Percentiles rank a stretch among this genome's conserved stretches.
Evolutionary conservation across 2,797 vertebrate species (phyloP).

Genomic region (Mus caroli): DNA sequence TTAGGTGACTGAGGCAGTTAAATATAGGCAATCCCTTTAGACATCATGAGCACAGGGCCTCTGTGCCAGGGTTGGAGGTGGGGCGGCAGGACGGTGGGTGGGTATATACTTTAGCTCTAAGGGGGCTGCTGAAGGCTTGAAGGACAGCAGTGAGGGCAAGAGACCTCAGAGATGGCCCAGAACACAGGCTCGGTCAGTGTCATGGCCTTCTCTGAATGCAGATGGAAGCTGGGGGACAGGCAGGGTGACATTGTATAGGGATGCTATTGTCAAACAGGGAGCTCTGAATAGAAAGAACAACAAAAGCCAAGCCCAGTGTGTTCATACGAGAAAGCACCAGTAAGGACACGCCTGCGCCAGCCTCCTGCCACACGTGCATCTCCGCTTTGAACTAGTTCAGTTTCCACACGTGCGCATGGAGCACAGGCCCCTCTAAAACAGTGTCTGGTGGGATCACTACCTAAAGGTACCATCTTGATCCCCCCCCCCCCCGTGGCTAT

Average conservation of each 20-base stretch:
- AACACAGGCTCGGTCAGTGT: slow-evolving; percentile 79
- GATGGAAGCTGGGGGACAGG: slow-evolving; percentile 30
- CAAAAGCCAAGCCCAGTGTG: slow-evolving; percentile 8
- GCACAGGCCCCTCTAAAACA: background rate
- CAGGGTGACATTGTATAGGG: background rate
- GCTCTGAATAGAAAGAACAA: slow-evolving; percentile 36
- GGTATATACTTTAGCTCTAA: slow-evolving; percentile 66
- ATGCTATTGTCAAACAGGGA: slow-evolving; percentile 50
- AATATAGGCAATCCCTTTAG: slow-evolving; percentile 81
- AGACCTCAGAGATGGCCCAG: slow-evolving; percentile 75
- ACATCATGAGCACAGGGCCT: slow-evolving; percentile 74
- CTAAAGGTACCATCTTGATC: slow-evolving; percentile 20
- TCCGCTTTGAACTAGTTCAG: background rate
- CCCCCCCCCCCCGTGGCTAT: background rate
- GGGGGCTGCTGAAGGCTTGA: slow-evolving; percentile 75
- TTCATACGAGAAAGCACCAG: slow-evolving; percentile 82
- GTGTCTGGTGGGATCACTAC: background rate
- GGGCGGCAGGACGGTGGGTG: background rate
- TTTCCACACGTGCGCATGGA: background rate
- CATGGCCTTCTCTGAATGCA: slow-evolving; percentile 67
- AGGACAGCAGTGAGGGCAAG: slow-evolving; percentile 54
- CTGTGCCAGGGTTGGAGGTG: slow-evolving; percentile 59
- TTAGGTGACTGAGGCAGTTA: slow-evolving; percentile 84
- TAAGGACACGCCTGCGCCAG: slow-evolving; percentile 51
- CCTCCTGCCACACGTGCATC: background rate